phyloP scores from a whole-genome alignment of 2,113 vertebrate species.

The Cavia porcellus region DNA sequence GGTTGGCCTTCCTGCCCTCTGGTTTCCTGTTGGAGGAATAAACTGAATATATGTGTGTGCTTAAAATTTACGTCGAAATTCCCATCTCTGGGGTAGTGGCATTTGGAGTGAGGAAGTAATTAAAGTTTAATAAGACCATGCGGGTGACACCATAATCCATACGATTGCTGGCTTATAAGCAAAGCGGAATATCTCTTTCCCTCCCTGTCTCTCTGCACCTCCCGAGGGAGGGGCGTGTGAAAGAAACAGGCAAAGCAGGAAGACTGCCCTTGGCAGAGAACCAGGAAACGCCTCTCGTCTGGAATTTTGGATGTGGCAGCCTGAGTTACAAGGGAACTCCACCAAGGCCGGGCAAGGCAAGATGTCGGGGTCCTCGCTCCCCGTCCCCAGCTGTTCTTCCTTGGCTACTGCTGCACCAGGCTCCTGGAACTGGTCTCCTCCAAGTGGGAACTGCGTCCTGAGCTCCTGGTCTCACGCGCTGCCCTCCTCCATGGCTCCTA shows the following conservation, averaged over 20 bases:
- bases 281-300: neutral
- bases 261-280: neutral
- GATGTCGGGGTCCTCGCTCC: rapidly evolving
- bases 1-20: neutral
- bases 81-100: too few species aligned
- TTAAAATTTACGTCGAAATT: neutral
- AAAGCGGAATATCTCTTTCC: neutral
- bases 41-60: neutral
- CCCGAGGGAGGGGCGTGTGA: neutral
- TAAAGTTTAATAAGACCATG: neutral
- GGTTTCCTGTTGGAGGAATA: neutral
- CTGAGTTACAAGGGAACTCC: neutral
- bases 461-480: neutral
- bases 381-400: neutral
- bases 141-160: neutral
- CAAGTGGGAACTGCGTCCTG: neutral
- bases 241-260: neutral
- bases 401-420: neutral
- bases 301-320: neutral
- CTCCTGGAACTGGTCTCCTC: neutral
- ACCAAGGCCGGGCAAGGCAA: neutral
- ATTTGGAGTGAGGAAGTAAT: neutral
- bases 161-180: neutral
- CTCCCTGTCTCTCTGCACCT: neutral
- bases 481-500: neutral